Evolutionary conservation across 2,888 invertebrate genomes (phyloP).

Genomic region (Noctua fimbriata): DNA sequence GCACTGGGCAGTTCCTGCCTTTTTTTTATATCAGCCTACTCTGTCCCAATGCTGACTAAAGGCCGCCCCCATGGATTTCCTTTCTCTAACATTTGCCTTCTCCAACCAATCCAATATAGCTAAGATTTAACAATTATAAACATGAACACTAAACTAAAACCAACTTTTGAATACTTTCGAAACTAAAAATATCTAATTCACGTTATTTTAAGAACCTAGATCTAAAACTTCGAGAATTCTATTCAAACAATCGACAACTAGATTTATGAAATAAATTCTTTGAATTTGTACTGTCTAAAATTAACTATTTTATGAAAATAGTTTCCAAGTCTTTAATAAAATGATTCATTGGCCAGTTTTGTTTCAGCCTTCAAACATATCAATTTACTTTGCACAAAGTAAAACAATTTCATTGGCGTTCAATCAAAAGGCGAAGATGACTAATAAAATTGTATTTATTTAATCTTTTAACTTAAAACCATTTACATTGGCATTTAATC

Average conservation of each 20-base stretch:
- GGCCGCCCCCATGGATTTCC: no score
- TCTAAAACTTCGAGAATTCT: neutral
- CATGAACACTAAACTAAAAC: neutral
- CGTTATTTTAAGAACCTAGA: neutral
- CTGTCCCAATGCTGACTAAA: no score
- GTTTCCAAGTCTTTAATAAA: neutral
- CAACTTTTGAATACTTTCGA: neutral
- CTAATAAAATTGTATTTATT: slow-evolving; percentile 32
- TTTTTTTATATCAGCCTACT: no score
- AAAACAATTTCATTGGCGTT: neutral
- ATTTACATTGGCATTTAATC: slow-evolving; percentile 81
- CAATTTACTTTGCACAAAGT: neutral
- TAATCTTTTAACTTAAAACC: slow-evolving; percentile 77
- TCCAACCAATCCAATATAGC: neutral
- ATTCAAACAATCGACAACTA: neutral
- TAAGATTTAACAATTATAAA: neutral
- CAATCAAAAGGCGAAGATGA: neutral
- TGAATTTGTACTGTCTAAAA: neutral
- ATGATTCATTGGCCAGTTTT: neutral
- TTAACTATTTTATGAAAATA: neutral
- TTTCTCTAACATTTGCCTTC: no score
- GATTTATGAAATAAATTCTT: neutral
- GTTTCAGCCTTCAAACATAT: neutral
- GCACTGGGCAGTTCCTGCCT: no score
- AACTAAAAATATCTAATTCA: neutral